A percentile compares a stretch with the other conserved stretches of the same genome.
phyloP scores from a whole-genome alignment of 2,797 vertebrate genomes.

The Sitta carolinensis region DNA sequence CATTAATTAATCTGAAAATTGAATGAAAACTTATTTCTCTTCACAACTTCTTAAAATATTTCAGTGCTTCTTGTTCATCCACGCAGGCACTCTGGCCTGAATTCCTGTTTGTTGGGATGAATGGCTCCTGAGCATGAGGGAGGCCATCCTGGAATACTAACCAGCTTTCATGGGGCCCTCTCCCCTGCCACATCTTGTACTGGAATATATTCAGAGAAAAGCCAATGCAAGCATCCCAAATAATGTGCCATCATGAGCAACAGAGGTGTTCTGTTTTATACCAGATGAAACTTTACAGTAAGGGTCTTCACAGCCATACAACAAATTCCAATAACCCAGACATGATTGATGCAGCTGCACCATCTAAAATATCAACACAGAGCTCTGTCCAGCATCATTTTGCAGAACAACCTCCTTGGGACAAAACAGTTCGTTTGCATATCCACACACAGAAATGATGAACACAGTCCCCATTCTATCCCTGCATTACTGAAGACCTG shows the following conservation, averaged over 20 bases:
- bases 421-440: background rate
- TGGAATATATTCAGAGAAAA: background rate
- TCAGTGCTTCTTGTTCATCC: background rate
- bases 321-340: background rate
- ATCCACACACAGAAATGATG: background rate
- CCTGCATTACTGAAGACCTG: background rate
- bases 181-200: background rate
- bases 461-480: background rate
- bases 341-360: background rate
- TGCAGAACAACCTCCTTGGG: background rate
- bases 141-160: background rate
- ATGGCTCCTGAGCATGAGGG: background rate
- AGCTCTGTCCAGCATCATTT: background rate
- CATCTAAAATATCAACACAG: background rate
- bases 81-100: background rate
- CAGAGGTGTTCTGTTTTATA: background rate
- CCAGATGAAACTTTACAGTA: background rate
- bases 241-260: fast-evolving
- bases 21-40: background rate
- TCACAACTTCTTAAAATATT: background rate
- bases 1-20: background rate
- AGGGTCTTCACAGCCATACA: background rate
- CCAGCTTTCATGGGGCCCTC: background rate
- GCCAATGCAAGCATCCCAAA: background rate
- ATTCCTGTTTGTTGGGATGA: background rate